phyloP scores from a whole-genome alignment of 2,113 vertebrate species.

The Cnemophilus loriae region DNA sequence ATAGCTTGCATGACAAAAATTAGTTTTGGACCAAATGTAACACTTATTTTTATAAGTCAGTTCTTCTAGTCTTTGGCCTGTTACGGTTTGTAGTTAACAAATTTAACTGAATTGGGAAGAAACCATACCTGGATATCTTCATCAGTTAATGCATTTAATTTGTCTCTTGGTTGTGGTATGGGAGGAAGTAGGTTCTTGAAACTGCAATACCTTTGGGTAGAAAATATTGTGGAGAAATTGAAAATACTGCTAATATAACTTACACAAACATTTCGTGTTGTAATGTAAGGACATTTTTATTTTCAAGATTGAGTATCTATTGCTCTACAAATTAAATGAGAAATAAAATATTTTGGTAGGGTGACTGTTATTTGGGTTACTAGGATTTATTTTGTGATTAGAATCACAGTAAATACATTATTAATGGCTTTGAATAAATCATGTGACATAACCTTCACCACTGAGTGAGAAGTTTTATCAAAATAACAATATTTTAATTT shows the following conservation, averaged over 20 bases:
- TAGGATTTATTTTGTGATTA: background rate
- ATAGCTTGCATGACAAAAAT: background rate
- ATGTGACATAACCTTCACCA: background rate
- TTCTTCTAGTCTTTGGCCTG: background rate
- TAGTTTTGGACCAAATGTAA: background rate
- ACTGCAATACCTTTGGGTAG: background rate
- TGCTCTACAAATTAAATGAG: background rate
- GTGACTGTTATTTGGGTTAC: background rate
- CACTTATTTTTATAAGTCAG: background rate
- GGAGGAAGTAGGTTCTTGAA: background rate
- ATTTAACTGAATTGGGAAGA: background rate
- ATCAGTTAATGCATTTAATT: background rate
- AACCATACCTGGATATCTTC: constrained; percentile 22
- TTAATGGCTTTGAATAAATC: background rate
- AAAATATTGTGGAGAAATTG: background rate
- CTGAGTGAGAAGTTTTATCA: background rate
- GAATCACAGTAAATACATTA: background rate
- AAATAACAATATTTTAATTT: background rate
- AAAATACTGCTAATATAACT: background rate
- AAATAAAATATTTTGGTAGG: background rate
- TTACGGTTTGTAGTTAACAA: background rate
- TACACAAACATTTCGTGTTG: background rate
- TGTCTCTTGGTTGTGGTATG: constrained; percentile 39
- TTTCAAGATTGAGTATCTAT: background rate
- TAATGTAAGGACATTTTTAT: background rate